Conservation (phyloP, 2,797 vertebrate species). For the Acropternis orthonyx region DNA sequence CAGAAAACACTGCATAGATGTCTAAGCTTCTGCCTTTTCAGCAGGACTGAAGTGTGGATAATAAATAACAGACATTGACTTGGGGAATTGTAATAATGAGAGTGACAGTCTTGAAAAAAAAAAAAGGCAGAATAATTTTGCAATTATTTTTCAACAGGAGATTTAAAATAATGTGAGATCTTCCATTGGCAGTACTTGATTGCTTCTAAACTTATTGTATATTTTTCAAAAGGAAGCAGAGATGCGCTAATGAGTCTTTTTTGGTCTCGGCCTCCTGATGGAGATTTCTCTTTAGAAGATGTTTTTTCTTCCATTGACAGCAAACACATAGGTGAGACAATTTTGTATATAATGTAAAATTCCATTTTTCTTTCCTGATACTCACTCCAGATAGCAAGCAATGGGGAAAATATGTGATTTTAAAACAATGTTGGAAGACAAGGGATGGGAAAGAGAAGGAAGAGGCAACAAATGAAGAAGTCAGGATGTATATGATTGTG, state of each 20-base stretch:
- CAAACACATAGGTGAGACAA: neutral
- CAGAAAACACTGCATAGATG: slow-evolving; percentile 1
- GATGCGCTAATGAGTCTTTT: neutral
- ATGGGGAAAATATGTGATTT: neutral
- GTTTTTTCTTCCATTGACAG: neutral
- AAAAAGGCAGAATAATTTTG: slow-evolving; percentile 26
- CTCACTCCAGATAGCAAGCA: neutral
- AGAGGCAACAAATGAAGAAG: neutral
- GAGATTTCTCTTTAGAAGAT: neutral
- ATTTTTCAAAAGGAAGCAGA: neutral
- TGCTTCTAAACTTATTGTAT: neutral
- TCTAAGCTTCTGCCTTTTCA: slow-evolving; percentile 8
- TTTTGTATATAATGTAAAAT: neutral
- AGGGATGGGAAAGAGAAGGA: neutral
- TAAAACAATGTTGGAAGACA: neutral
- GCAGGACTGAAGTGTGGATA: slow-evolving; percentile 6
- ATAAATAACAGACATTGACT: slow-evolving; percentile 56
- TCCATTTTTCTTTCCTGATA: neutral
- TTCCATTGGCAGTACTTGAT: neutral
- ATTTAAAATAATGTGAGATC: slow-evolving; percentile 11
- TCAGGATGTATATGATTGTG: neutral
- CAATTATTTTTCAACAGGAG: slow-evolving; percentile 16
- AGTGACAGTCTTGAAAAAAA: neutral
- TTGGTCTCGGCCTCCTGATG: neutral
- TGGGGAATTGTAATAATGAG: slow-evolving; percentile 37